Conservation (phyloP, 2,797 vertebrate species). For the Sebastes minor region DNA sequence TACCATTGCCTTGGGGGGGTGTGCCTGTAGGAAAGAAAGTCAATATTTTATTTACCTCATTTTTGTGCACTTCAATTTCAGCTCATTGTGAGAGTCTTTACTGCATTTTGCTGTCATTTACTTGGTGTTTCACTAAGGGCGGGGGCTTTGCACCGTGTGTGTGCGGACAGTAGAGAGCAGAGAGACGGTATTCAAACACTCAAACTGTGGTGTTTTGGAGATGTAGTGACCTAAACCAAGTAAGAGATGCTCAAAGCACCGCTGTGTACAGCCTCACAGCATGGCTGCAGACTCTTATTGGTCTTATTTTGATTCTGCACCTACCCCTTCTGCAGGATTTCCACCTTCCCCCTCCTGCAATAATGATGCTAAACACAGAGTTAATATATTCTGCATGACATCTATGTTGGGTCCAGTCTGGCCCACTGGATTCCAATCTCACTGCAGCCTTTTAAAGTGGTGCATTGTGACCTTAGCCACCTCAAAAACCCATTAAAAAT, state of each 20-base stretch:
- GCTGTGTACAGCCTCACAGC: neutral
- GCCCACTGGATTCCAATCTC: neutral
- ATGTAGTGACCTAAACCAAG: no score
- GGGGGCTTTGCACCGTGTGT: no score
- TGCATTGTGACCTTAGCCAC: neutral
- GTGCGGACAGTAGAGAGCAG: neutral
- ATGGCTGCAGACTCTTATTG: neutral
- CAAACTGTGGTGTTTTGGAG: neutral
- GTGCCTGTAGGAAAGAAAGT: neutral
- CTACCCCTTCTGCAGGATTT: neutral
- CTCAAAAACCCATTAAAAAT: constrained; percentile 7
- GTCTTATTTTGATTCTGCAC: neutral
- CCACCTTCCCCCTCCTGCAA: neutral
- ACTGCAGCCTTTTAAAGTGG: neutral
- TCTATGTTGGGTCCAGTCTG: neutral
- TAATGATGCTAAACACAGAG: constrained; percentile 7
- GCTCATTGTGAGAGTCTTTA: neutral
- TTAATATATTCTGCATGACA: constrained; percentile 7
- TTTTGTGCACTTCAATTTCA: neutral
- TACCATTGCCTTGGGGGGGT: neutral
- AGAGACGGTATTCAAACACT: neutral
- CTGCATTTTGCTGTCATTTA: neutral
- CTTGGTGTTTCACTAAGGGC: neutral
- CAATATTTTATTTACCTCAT: neutral
- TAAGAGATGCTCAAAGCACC: neutral